Evolutionary conservation across 2,113 vertebrate species (phyloP), one percentile per base, ranked within the genome.

Genomic region (Regulus satrapa): DNA sequence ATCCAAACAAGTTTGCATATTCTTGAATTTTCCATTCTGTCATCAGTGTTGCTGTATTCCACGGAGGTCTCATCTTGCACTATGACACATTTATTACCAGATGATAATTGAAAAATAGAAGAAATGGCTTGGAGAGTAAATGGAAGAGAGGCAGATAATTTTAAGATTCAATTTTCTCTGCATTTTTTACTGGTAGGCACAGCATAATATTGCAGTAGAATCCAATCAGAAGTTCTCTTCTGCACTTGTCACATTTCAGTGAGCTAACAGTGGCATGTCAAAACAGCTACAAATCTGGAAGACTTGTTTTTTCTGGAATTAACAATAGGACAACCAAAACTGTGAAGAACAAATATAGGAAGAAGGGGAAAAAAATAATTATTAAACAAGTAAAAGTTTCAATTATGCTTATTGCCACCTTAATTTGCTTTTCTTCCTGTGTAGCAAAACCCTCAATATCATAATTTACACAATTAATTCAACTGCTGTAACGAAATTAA

Each of bases 71-170:
- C 94, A 92, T 97, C 94, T 96, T 89, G 81, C 90, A 87, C 95
- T 92, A 31, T 97, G 96, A 97, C 95, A 97, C 94, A 96, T 95
- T 96, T 97, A 96, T 97, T 96, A 95, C 89, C 84, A 92, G 80
- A 95, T 94, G 95, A 97, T 97, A 97, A 97, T 97, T 97, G 96
- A 97, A 97, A 97, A 97, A 96, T 94, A 92, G 94, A 96, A 97
- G 91, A 96, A 95, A 96, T 92, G 78, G 89, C 82, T 96, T 95
- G 82, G 76, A 94, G 75, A 97, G 82, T 78, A 97, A 97, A 94
- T 97, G 94, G 83, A 92, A 94, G 92, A 96, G 96, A 95, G 83
- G 85, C 55, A 95, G 93, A 97, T 96, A 96, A 96, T 96, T 96
- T 97, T 93, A 95, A 88, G 88, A 96, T 97, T 96, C 96, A 96